These are phyloP conservation scores for Amazona ochrocephala DNA, from an alignment of 2,797 vertebrate species.

Conservation along the genomic window DNA sequence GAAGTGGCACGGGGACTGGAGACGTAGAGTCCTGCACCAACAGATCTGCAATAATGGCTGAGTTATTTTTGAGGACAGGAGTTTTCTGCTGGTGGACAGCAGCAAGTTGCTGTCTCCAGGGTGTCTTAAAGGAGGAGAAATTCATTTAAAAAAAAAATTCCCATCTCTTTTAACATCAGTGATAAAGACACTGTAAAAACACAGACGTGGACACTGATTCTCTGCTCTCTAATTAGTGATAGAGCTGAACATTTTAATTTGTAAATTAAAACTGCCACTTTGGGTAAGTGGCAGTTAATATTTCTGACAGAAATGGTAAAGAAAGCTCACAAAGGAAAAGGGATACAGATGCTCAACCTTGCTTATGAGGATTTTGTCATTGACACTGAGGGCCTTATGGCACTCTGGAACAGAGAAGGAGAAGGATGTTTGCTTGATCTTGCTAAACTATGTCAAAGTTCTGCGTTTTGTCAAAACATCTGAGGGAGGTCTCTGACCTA, in stretches of 20 bases:
- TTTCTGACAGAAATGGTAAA: neutral
- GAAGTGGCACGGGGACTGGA: neutral
- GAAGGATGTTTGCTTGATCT: neutral
- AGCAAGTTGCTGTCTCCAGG: neutral
- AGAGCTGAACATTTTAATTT: neutral
- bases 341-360: neutral
- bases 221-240: neutral
- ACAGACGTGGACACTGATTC: neutral
- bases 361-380: neutral
- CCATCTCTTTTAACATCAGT: neutral
- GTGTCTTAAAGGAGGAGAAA: neutral
- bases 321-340: neutral
- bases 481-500: neutral
- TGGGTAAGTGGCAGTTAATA: neutral
- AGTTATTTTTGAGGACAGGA: neutral
- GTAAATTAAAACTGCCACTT: neutral
- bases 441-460: neutral
- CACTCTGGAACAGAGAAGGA: neutral
- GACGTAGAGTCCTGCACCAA: neutral
- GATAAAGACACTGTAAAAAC: neutral
- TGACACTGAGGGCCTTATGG: neutral
- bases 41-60: neutral
- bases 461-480: neutral
- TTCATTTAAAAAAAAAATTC: neutral
- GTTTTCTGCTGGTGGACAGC: neutral